These are phyloP conservation scores for Sebastes matsubarae DNA, from an alignment of 2,797 vertebrate genomes.

Conservation along the genomic window DNA sequence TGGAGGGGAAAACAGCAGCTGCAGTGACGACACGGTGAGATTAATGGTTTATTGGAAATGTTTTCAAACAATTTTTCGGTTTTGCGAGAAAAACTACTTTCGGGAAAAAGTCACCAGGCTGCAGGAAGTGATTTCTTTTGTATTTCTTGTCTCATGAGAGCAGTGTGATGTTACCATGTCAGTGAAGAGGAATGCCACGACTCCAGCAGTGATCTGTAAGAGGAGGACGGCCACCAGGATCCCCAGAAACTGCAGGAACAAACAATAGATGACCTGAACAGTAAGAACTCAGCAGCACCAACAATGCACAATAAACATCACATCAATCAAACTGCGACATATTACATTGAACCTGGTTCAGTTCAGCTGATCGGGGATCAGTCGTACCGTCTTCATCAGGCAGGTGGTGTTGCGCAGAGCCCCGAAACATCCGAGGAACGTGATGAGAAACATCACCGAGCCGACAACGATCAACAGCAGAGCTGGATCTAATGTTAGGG, in stretches of 20 bases:
- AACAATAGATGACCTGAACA: neutral
- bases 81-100: neutral
- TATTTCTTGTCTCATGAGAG: neutral
- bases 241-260: constrained; percentile 79
- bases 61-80: neutral
- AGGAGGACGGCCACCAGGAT: constrained; percentile 78
- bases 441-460: constrained; percentile 81
- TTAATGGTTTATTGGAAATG: neutral
- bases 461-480: constrained; percentile 81
- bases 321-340: neutral
- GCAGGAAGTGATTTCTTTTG: neutral
- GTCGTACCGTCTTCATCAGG: constrained; percentile 76
- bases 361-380: neutral
- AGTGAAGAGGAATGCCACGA: constrained; percentile 82
- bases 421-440: constrained; percentile 85
- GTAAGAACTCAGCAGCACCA: neutral
- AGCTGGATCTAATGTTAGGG: constrained; percentile 82
- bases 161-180: constrained; percentile 73
- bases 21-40: neutral
- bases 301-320: neutral
- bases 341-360: neutral
- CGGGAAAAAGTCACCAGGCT: neutral
- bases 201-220: constrained; percentile 80
- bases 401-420: constrained; percentile 78
- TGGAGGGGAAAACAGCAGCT: neutral